A percentile compares a stretch with the other conserved stretches of the same genome.
These are phyloP conservation scores for Pagrus major DNA, from an alignment of 2,113 vertebrate genomes.

Conservation along the genomic window DNA sequence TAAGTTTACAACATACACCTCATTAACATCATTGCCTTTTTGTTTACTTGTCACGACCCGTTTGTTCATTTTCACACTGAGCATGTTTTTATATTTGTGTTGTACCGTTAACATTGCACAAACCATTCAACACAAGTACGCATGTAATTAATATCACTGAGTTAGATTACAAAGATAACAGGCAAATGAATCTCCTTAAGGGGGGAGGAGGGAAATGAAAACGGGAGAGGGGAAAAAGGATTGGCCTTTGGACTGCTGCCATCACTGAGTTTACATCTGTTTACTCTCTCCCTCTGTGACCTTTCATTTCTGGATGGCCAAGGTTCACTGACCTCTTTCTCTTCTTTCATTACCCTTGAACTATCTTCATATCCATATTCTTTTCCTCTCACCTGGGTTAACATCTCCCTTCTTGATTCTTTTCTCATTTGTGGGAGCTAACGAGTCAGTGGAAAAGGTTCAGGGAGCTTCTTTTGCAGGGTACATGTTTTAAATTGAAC, in stretches of 20 bases:
- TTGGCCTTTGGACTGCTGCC: slow-evolving; percentile 77
- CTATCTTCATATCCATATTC: slow-evolving; percentile 49
- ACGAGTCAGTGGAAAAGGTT: slow-evolving; percentile 75
- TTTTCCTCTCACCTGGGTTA: slow-evolving; percentile 64
- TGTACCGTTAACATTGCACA: slow-evolving; percentile 44
- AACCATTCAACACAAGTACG: slow-evolving; percentile 14
- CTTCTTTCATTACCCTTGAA: slow-evolving; percentile 62
- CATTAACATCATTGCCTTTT: slow-evolving; percentile 13
- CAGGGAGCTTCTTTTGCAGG: slow-evolving; percentile 77
- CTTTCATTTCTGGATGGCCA: slow-evolving; percentile 39
- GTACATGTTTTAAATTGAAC: slow-evolving; percentile 78
- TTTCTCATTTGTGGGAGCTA: slow-evolving; percentile 68
- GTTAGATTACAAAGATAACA: slow-evolving; percentile 49
- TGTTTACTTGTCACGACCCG: slow-evolving; percentile 29
- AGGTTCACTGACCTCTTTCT: slow-evolving; percentile 79
- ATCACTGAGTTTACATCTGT: slow-evolving; percentile 85
- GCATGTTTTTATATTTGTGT: slow-evolving; percentile 44
- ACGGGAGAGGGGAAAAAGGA: background rate
- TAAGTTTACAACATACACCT: background rate
- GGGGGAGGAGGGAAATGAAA: slow-evolving; percentile 27
- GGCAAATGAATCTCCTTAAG: slow-evolving; percentile 45
- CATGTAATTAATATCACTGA: slow-evolving; percentile 65
- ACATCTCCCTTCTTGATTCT: slow-evolving; percentile 71
- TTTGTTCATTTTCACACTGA: slow-evolving; percentile 33
- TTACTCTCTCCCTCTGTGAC: slow-evolving; percentile 77